These are phyloP conservation scores for Monarcha castaneiventris DNA, from an alignment of 2,113 vertebrate genomes.

Conservation along the genomic window DNA sequence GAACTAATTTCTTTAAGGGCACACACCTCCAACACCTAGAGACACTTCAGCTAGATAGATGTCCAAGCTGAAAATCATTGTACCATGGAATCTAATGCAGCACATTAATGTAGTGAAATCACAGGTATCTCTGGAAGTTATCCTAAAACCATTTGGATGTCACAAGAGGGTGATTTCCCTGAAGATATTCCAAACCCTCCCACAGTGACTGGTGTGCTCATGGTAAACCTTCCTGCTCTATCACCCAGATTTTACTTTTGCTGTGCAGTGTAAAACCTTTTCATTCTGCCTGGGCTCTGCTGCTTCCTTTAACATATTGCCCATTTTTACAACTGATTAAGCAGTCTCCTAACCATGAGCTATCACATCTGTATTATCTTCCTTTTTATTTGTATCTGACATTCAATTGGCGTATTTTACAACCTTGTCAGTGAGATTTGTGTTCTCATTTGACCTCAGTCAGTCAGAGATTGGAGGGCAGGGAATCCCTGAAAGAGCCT, in stretches of 20 bases:
- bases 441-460: slow-evolving; percentile 3
- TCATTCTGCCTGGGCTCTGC: neutral
- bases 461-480: neutral
- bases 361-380: neutral
- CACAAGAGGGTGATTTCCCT: neutral
- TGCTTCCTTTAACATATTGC: neutral
- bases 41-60: neutral
- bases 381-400: neutral
- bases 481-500: slow-evolving; percentile 3
- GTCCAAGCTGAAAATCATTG: neutral
- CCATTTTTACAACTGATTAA: neutral
- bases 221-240: neutral
- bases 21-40: neutral
- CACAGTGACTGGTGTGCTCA: neutral
- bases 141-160: neutral
- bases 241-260: neutral
- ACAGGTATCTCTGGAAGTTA: neutral
- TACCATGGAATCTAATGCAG: neutral
- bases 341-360: neutral
- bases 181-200: neutral
- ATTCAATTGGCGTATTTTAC: slow-evolving; percentile 16
- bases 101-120: neutral
- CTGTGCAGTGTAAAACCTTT: neutral
- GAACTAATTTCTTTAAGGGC: neutral
- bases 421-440: slow-evolving; percentile 12